These are phyloP conservation scores for Siphonodentalium dalli DNA, from an alignment of 2,888 invertebrate genomes.

Conservation along the genomic window DNA sequence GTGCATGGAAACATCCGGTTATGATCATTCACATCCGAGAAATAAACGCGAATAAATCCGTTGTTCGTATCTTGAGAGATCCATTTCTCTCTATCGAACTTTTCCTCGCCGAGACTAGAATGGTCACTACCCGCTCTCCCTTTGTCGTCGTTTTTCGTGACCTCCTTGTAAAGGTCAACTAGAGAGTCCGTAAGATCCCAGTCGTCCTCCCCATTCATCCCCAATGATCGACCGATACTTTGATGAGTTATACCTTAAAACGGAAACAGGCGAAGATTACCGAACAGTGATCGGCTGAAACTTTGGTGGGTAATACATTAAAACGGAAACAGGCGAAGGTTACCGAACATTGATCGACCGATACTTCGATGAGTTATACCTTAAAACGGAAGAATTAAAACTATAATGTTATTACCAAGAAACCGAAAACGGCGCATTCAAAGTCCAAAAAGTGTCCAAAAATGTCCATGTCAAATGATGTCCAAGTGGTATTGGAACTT, in stretches of 20 bases:
- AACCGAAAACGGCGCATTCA: too few species aligned
- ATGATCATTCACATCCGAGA: slow-evolving; percentile 43
- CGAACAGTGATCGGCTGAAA: too few species aligned
- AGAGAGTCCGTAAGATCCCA: slow-evolving; percentile 64
- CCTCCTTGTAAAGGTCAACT: slow-evolving; percentile 53
- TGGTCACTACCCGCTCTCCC: slow-evolving; percentile 1
- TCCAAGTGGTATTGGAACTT: too few species aligned
- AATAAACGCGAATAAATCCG: slow-evolving; percentile 62
- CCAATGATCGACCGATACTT: slow-evolving; percentile 35
- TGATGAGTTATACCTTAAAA: slow-evolving; percentile 43
- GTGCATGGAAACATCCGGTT: slow-evolving; percentile 62
- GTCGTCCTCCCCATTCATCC: slow-evolving; percentile 48
- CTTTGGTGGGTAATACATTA: too few species aligned
- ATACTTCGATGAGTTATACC: slow-evolving; percentile 42
- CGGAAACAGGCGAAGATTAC: too few species aligned
- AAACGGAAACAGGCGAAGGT: too few species aligned
- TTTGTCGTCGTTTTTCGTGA: slow-evolving; percentile 35
- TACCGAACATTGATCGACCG: slow-evolving; percentile 33
- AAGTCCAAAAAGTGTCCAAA: too few species aligned
- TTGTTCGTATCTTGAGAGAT: slow-evolving; percentile 55
- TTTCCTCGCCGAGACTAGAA: slow-evolving; percentile 13
- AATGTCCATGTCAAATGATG: too few species aligned
- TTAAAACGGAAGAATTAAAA: too few species aligned
- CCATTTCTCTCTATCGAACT: slow-evolving; percentile 50
- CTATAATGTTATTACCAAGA: too few species aligned